Evolutionary conservation across 2,113 vertebrate genomes (phyloP), one percentile per base, ranked within the genome.

Genomic region (Atherinomorus stipes): DNA sequence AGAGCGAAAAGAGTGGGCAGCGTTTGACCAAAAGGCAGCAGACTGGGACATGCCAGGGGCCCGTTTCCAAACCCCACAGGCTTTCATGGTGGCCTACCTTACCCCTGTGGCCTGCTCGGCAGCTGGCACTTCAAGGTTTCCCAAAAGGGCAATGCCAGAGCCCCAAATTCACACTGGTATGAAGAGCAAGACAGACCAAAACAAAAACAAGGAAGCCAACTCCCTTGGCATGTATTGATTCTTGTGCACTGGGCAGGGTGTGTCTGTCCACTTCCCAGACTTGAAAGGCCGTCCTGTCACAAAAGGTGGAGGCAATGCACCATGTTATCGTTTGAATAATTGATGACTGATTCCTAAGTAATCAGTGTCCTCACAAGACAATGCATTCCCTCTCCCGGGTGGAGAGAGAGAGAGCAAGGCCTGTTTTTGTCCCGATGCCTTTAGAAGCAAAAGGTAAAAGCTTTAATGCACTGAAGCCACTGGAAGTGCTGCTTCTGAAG

Each of bases 401-500:
- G 84, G 81, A 78, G 81, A 85, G 87, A 85, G 78, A 85, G 66
- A 87, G 90, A 90, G 92, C 85, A 61, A 12, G 68, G 85, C 81
- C 85, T 90, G 89, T 89, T 92, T 91, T 88, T 92, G 91, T 92
- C 91, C 90, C 86, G 58, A 78, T 91, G 90, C 76, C 91, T 91
- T 90, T 90, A 88, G 90, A 89, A 89, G 89, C 88, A 72, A 90
- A 91, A 92, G 91, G 91, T 92, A 92, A 92, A 91, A 92, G 91
- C 91, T 90, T 92, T 92, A 92, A 92, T 91, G 91, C 89, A 91
- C 91, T 89, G 84, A 92, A 85, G 91, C 90, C 91, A 92, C 90
- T 92, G 91, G 89, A 92, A 92, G 89, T 91, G 89, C 91, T 90
- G 85, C 80, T 54, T 90, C 85, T 86, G 85, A 91, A 91, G 87